Conservation (phyloP, 2,113 vertebrate genomes). For the Chaetorhynchus papuensis region DNA sequence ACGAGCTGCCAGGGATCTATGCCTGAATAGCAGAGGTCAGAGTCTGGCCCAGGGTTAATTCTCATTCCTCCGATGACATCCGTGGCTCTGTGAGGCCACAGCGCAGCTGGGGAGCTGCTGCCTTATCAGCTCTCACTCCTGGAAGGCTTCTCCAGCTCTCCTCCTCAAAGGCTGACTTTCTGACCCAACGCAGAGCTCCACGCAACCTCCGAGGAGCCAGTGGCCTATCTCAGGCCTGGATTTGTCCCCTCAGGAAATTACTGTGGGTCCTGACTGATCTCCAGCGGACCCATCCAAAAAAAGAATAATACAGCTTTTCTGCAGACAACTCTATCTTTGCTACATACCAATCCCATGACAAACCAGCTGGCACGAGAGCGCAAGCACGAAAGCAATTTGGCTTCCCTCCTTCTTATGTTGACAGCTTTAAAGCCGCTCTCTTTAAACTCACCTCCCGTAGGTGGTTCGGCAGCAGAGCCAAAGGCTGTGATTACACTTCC, state of each 20-base stretch:
- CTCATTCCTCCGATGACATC: background rate
- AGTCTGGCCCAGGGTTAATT: constrained; percentile 24
- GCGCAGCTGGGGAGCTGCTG: constrained; percentile 48
- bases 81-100: background rate
- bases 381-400: constrained; percentile 66
- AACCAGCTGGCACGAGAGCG: constrained; percentile 44
- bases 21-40: constrained; percentile 25
- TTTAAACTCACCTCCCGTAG: constrained; percentile 73
- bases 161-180: constrained; percentile 38
- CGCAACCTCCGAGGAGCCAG: background rate
- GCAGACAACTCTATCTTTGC: constrained; percentile 64
- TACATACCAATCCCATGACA: constrained; percentile 71
- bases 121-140: constrained; percentile 46
- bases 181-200: background rate
- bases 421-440: constrained; percentile 71
- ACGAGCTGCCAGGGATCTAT: background rate
- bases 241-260: constrained; percentile 43
- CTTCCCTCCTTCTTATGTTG: constrained; percentile 60
- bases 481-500: constrained; percentile 69
- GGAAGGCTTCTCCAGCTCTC: constrained; percentile 39
- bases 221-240: constrained; percentile 36
- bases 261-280: constrained; percentile 50
- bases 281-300: constrained; percentile 49
- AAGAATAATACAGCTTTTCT: constrained; percentile 58
- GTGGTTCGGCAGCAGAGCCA: constrained; percentile 66